Evolutionary conservation across 2,888 invertebrate species (phyloP), one percentile per base, ranked within the genome.

Genomic region (Loripinus fragilis): DNA sequence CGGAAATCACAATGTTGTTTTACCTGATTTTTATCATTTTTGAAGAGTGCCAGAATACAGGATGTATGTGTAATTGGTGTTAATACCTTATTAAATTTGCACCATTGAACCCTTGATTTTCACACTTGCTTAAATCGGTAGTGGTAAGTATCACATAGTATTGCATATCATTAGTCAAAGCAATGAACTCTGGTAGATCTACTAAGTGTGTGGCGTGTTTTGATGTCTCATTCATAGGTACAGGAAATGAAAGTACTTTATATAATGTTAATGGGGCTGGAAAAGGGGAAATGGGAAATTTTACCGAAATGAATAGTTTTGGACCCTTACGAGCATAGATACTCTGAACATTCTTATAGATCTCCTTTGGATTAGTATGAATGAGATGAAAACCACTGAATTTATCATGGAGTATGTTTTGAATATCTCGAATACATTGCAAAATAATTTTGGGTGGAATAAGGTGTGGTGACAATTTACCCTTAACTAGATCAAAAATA

Each of bases 401-500:
- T 69, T 81, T 76, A 0, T 52, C 38, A 68, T 75, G 30, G 38
- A 81, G 30, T n/a, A 72, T 55, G 7, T 23, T 20, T 42, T 78
- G 73, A 28, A 78, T 73, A 12, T 70, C 35, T n/a, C 38, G 10
- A 3, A 78, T 25, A 20, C 72, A 55, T 25, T 64, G 15, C 8
- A 1, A 0, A 52, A 81, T 65, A 38, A 41, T 48, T 1, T n/a
- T 8, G 25, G 42, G 38, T 25, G 74, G 71, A 25, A 77, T 71
- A 33, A 81, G 17, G 28, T 60, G 48, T 23, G 77, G 77, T 17
- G 75, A 81, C 17, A 78, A 25, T 50, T 67, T 75, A 23, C 77
- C 81, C 38, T 81, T 71, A 10, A 75, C 74, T 55, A 77, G 69
- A 20, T 77, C 48, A 72, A 68, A 72, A 28, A 81, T 25, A 0